Conservation (phyloP, 2,888 invertebrate species). For the Sminthurides aquaticus region DNA sequence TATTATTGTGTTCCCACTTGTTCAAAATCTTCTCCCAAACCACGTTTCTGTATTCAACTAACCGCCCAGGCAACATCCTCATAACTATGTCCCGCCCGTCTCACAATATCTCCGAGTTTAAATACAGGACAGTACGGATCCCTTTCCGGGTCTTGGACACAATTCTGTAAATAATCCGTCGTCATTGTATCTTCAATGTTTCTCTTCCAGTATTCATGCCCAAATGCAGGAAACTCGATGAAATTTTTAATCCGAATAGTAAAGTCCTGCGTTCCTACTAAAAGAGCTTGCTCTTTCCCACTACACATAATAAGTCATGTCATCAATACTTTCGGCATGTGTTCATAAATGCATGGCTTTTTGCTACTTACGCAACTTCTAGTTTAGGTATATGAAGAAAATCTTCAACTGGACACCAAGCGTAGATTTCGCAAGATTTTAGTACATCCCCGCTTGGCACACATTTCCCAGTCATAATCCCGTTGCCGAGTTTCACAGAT, state of each 20-base stretch:
- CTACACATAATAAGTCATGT: constrained; percentile 36
- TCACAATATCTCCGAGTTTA: constrained; percentile 47
- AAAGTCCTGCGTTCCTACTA: constrained; percentile 33
- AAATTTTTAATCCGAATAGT: constrained; percentile 39
- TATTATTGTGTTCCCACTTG: not conserved
- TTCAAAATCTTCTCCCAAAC: not conserved
- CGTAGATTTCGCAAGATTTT: constrained; percentile 47
- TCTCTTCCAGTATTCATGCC: constrained; percentile 34
- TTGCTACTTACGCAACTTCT: constrained; percentile 25
- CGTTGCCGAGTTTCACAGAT: constrained; percentile 45
- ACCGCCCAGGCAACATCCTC: constrained; percentile 28
- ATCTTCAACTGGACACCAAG: constrained; percentile 51
- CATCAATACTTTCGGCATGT: no score
- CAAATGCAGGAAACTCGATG: constrained; percentile 36
- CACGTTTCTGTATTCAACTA: constrained; percentile 9
- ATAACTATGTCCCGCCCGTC: constrained; percentile 44
- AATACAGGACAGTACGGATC: constrained; percentile 49
- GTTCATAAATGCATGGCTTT: not conserved
- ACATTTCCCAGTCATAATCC: constrained; percentile 50
- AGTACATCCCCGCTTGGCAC: constrained; percentile 26
- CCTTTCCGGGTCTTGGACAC: constrained; percentile 44
- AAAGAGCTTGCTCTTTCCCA: constrained; percentile 20
- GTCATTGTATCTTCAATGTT: constrained; percentile 46
- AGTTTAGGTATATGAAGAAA: constrained; percentile 44
- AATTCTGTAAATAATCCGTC: constrained; percentile 45